Evolutionary conservation across 2,113 vertebrate genomes (phyloP).

Genomic region (Oncorhynchus mykiss): DNA sequence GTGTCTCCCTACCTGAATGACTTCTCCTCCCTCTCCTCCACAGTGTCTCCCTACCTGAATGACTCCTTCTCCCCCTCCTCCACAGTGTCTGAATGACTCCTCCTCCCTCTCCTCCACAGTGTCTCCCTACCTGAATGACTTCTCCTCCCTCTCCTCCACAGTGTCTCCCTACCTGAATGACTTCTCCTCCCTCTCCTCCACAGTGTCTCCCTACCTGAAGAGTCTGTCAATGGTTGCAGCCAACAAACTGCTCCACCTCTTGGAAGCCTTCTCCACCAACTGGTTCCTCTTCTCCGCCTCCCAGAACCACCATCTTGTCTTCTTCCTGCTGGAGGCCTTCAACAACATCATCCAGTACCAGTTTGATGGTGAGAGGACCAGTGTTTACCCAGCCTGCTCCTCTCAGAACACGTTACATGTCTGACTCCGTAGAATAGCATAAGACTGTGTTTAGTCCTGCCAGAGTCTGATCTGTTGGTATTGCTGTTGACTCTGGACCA

Average conservation of each 20-base stretch:
- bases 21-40: no score
- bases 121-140: no score
- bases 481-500: no score
- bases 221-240: constrained; percentile 97
- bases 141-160: no score
- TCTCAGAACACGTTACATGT: not conserved
- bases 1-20: no score
- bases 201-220: constrained; percentile 97
- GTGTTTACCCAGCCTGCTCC: not conserved
- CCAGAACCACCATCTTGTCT: constrained; percentile 96
- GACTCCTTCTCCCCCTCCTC: no score
- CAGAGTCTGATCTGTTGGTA: not conserved
- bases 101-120: no score
- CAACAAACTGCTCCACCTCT: constrained; percentile 94
- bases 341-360: constrained; percentile 99
- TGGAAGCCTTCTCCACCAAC: constrained; percentile 95
- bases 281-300: constrained; percentile 94
- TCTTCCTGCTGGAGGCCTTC: constrained; percentile 96
- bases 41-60: no score
- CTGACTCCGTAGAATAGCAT: not conserved
- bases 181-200: not conserved
- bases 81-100: no score
- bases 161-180: not conserved
- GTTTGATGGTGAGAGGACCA: constrained; percentile 86
- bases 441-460: not conserved